A percentile compares a stretch with the other conserved stretches of the same genome.
phyloP scores from a whole-genome alignment of 2,797 vertebrate species.

The Miichthys miiuy region DNA sequence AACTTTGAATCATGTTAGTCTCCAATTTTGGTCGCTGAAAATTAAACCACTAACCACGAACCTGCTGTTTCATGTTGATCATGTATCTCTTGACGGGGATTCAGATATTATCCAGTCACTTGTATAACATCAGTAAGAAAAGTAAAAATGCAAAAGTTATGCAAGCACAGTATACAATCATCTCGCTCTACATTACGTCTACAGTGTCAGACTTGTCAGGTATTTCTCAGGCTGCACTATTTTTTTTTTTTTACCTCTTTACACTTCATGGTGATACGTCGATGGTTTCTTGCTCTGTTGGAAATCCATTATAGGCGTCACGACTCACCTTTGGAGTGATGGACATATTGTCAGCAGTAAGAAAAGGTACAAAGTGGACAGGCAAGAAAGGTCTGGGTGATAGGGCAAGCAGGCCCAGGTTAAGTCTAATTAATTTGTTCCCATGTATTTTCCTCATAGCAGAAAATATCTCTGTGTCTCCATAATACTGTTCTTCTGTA shows the following conservation, averaged over 20 bases:
- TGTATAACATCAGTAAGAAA: neutral
- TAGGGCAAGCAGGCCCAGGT: neutral
- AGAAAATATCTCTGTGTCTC: neutral
- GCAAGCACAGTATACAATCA: neutral
- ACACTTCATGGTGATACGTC: neutral
- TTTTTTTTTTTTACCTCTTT: neutral
- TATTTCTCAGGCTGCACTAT: neutral
- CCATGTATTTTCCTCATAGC: neutral
- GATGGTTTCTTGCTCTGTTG: neutral
- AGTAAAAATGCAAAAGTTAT: neutral
- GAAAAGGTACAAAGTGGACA: neutral
- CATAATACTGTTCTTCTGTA: neutral
- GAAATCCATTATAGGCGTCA: slow-evolving; percentile 7
- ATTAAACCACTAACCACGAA: neutral
- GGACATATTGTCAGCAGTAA: slow-evolving; percentile 3
- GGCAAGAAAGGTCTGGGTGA: neutral
- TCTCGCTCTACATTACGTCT: neutral
- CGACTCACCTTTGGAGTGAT: neutral
- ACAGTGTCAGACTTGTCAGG: neutral
- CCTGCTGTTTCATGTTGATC: neutral
- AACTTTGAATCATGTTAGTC: neutral
- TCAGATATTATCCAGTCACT: neutral
- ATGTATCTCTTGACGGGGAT: neutral
- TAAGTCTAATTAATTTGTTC: neutral
- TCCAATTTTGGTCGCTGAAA: neutral